Evolutionary conservation across 1,140 invertebrate genomes (phyloP).

Genomic region (Drosophila repletoides): DNA sequence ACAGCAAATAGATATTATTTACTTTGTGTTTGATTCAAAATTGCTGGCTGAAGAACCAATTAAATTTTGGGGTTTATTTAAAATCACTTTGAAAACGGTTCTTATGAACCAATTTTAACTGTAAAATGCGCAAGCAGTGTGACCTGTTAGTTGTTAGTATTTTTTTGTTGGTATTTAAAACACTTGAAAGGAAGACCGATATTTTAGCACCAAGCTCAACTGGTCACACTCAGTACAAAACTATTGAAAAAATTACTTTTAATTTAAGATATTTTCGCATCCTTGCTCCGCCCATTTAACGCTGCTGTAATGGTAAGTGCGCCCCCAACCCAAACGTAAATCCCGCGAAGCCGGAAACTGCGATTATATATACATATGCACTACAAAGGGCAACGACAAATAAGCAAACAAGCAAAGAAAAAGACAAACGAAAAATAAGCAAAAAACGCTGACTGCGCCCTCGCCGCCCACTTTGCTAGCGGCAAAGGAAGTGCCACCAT

Average conservation of each 20-base stretch:
- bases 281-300: constrained; percentile 40
- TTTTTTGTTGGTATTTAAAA: neutral
- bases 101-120: too few species aligned
- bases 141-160: neutral
- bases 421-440: constrained; percentile 17
- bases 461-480: constrained; percentile 48
- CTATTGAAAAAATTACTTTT: constrained; percentile 45
- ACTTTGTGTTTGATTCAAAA: too few species aligned
- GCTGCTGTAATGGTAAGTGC: constrained; percentile 66
- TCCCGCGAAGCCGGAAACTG: constrained; percentile 38
- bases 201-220: neutral
- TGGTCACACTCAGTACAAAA: constrained; percentile 38
- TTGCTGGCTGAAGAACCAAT: too few species aligned
- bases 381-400: constrained; percentile 8
- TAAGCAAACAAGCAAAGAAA: constrained; percentile 27
- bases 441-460: constrained; percentile 53
- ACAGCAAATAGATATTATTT: too few species aligned
- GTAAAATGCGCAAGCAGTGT: neutral
- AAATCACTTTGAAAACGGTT: too few species aligned
- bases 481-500: constrained; percentile 25
- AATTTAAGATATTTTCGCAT: constrained; percentile 40
- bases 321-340: constrained; percentile 20
- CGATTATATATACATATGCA: constrained; percentile 17
- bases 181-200: neutral
- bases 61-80: too few species aligned